These are phyloP conservation scores for Zosterops pallidus DNA, from an alignment of 2,113 vertebrate genomes.

Conservation along the genomic window DNA sequence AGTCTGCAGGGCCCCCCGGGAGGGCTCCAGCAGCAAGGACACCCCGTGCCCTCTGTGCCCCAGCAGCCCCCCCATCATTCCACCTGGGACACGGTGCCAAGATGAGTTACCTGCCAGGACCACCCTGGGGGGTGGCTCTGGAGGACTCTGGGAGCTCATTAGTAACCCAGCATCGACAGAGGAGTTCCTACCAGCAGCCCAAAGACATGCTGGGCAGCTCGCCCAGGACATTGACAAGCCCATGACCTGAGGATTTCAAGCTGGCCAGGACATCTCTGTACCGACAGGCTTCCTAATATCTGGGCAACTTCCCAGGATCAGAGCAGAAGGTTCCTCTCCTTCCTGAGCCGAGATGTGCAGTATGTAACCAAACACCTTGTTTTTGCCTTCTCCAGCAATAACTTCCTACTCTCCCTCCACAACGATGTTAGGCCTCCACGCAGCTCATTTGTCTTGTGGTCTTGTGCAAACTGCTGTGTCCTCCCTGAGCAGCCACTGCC, in stretches of 20 bases:
- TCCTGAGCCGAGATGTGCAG: not conserved
- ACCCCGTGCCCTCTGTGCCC: not conserved
- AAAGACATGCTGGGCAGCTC: not conserved
- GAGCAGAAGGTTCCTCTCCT: not conserved
- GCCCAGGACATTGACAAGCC: not conserved
- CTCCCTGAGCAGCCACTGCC: accelerated
- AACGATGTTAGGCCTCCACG: not conserved
- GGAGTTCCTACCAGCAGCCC: not conserved
- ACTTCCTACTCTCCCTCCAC: not conserved
- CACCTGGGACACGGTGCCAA: not conserved
- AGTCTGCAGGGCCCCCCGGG: not conserved
- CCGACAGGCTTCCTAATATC: not conserved
- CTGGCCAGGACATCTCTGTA: not conserved
- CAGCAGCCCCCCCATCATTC: not conserved
- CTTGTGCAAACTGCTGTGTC: not conserved
- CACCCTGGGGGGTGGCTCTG: not conserved
- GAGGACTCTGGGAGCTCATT: not conserved
- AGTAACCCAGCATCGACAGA: accelerated
- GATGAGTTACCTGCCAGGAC: not conserved
- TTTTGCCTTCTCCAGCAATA: not conserved
- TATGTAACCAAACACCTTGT: not conserved
- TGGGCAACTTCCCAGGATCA: not conserved
- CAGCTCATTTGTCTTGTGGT: not conserved
- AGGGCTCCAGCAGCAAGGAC: not conserved
- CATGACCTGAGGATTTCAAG: not conserved